Evolutionary conservation across 2,797 vertebrate species (phyloP), one percentile per base, ranked within the genome.

Genomic region (Sebastes jordani): DNA sequence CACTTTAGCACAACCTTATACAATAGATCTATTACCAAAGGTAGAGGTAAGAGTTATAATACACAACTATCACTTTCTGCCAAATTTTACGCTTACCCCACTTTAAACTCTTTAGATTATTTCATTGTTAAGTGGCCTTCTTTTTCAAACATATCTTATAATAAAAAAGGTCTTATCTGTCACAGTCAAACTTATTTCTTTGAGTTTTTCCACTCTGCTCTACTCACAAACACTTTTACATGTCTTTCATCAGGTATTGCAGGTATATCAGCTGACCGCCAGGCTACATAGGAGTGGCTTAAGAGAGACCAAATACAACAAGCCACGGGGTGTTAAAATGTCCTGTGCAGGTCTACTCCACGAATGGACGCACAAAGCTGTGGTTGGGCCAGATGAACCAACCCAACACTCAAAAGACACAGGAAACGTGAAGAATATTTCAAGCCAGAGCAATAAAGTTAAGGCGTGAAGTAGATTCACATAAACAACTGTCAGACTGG

Each of bases 191-290:
- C n/a, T 30, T 1, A 56, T 4, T 52, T 52, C 46, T 52, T 52
- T 52, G 34, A 61, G 18, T 18, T 29, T 49, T 74, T 29, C n/a
- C 23, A 36, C 11, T 71, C 8, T 25, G 29, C 34, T 29, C 9
- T 63, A 1, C 27, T 71, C 46, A 61, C 29, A 61, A 54, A 66
- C 58, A 54, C 52, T 68, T 74, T 56, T 56, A 10, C 22, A 7
- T 60, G 80, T 74, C 56, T 84, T 68, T 86, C 72, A 73, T 27
- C 68, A 29, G 29, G 16, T 70, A 72, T 67, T 72, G 20, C 71
- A 67, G 9, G 10, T 25, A 82, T 81, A 89, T 89, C 85, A 85
- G 71, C 77, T 74, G 86, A 62, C 56, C 46, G 62, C 42, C 58
- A 74, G 11, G 23, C 38, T 74, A 55, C 54, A 69, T 9, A 68